Conservation (phyloP, 2,888 invertebrate genomes). For the Pinctada fucata region DNA sequence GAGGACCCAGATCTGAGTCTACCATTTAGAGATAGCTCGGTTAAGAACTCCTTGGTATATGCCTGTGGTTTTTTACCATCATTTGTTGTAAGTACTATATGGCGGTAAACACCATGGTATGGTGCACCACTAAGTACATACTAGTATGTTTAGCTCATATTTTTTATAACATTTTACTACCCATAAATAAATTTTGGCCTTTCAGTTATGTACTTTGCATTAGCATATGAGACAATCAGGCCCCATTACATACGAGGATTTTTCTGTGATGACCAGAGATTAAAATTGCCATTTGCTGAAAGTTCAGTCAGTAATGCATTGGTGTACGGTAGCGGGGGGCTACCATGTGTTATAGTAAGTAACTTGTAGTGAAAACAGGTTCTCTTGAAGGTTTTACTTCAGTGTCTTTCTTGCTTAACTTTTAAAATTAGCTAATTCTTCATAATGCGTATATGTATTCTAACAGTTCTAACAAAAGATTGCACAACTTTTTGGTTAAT, state of each 20-base stretch:
- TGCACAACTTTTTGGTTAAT: no score
- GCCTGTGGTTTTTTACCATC: constrained; percentile 15
- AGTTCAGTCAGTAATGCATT: constrained; percentile 19
- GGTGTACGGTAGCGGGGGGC: constrained; percentile 18
- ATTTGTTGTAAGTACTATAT: constrained; percentile 24
- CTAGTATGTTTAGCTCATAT: no score
- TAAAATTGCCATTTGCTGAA: constrained; percentile 17
- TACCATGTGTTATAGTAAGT: constrained; percentile 25
- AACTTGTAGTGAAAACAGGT: neutral
- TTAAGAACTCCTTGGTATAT: constrained; percentile 18
- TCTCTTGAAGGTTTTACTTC: no score
- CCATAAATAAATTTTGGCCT: neutral
- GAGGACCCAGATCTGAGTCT: constrained; percentile 9
- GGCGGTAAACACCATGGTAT: neutral
- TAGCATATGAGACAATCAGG: neutral
- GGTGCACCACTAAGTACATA: no score
- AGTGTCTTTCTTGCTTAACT: no score
- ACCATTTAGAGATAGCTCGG: constrained; percentile 16
- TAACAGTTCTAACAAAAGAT: no score
- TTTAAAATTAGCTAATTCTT: neutral
- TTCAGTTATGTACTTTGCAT: neutral
- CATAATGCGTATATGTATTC: neutral
- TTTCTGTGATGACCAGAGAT: constrained; percentile 26
- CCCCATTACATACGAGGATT: constrained; percentile 16
- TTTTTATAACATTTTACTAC: no score